Conservation (phyloP, 2,888 invertebrate genomes). For the Polydrusus pterygomalis region DNA sequence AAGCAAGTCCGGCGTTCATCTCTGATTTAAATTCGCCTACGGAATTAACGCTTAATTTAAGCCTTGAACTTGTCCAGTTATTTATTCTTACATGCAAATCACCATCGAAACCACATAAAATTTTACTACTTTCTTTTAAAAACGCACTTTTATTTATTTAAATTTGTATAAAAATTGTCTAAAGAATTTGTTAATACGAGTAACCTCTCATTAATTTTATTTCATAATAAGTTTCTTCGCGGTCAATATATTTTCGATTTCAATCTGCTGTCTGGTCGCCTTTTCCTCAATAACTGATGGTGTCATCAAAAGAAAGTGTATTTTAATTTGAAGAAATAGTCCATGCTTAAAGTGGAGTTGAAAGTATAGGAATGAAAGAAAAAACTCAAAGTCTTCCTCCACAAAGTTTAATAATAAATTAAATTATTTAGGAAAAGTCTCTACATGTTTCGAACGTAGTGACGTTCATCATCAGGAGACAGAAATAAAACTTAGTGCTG, state of each 20-base stretch:
- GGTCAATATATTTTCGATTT: not conserved
- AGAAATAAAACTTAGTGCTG: no score
- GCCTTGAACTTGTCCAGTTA: not conserved
- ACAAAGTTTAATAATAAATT: no score
- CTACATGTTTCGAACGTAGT: no score
- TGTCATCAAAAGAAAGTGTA: not conserved
- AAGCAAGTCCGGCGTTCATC: no score
- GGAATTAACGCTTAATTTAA: not conserved
- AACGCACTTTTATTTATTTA: not conserved
- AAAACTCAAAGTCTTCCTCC: no score
- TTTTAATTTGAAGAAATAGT: no score
- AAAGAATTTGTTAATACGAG: not conserved
- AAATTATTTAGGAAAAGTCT: no score
- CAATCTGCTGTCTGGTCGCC: not conserved
- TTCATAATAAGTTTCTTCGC: not conserved
- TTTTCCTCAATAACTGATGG: not conserved
- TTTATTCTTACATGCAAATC: not conserved
- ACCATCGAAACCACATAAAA: not conserved
- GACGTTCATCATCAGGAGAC: no score
- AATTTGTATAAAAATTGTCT: not conserved
- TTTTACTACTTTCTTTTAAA: constrained; percentile 1
- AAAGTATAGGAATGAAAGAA: no score
- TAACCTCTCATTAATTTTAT: constrained; percentile 5
- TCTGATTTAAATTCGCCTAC: no score
- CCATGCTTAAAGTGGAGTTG: no score